These are phyloP conservation scores for Melanogrammus aeglefinus DNA, from an alignment of 2,797 vertebrate genomes.

Conservation along the genomic window DNA sequence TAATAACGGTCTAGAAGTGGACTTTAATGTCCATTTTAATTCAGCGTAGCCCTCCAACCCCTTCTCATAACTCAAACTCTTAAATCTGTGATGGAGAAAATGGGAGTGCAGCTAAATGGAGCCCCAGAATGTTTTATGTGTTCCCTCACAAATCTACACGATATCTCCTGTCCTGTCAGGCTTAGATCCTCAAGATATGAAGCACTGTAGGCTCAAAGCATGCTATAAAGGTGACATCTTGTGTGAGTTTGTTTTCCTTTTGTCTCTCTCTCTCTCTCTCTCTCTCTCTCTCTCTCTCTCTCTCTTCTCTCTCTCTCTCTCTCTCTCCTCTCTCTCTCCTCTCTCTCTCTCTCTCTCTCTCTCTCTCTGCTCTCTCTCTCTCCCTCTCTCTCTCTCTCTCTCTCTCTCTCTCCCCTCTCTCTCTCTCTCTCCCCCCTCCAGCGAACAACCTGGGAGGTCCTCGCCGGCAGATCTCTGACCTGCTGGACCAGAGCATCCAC, in stretches of 20 bases:
- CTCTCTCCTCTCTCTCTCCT: conserved; percentile 11
- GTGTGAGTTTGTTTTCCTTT: background rate
- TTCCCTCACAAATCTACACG: conserved; percentile 51
- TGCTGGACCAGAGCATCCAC: conserved; percentile 95
- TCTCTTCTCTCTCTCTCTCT: conserved; percentile 3
- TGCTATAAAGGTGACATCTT: background rate
- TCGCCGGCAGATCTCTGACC: conserved; percentile 92
- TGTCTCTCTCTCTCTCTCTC: background rate
- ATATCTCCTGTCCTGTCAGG: background rate
- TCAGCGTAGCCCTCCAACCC: background rate
- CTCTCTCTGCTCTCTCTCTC: conserved; percentile 5
- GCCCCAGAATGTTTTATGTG: conserved; percentile 53
- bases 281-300: background rate
- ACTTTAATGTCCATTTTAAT: background rate
- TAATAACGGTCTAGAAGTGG: background rate
- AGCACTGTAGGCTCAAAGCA: background rate
- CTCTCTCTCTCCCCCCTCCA: conserved; percentile 38
- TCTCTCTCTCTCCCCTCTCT: conserved; percentile 1
- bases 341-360: background rate
- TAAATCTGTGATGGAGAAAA: conserved; percentile 43
- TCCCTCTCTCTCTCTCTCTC: background rate
- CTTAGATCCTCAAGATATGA: background rate
- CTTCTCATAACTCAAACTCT: conserved; percentile 43
- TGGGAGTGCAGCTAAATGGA: conserved; percentile 50
- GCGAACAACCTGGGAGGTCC: conserved; percentile 86